Evolutionary conservation across 2,888 invertebrate species (phyloP).

Genomic region (Stenodera caucasica): DNA sequence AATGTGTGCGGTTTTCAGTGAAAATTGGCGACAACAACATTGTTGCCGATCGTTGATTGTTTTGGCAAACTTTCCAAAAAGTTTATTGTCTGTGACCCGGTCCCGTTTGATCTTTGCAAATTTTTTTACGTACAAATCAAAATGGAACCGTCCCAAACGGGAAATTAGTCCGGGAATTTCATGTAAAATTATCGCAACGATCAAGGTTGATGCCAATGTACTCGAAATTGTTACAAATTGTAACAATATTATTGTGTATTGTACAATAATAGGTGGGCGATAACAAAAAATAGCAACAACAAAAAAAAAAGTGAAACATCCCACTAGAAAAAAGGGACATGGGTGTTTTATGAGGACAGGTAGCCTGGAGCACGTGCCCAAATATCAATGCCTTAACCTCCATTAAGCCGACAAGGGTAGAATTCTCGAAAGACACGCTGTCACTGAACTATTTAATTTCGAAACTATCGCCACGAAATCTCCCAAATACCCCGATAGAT

Average conservation of each 20-base stretch:
- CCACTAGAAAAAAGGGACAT: background rate
- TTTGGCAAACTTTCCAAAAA: background rate
- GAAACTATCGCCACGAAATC: background rate
- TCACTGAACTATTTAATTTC: slow-evolving; percentile 5
- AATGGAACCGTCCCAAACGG: too few relatives aligned
- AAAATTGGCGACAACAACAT: background rate
- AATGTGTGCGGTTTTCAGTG: background rate
- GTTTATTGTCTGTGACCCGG: slow-evolving; percentile 1
- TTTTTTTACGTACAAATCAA: too few relatives aligned
- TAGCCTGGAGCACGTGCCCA: slow-evolving; percentile 6
- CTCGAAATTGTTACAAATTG: background rate
- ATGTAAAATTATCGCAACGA: background rate
- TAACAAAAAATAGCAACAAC: background rate
- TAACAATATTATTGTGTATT: background rate
- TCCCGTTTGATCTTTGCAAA: too few relatives aligned
- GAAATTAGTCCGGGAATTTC: too few relatives aligned
- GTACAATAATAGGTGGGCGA: background rate
- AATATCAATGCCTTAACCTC: background rate
- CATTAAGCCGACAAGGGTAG: slow-evolving; percentile 2
- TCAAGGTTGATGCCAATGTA: background rate
- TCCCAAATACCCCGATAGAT: background rate
- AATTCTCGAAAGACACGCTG: background rate
- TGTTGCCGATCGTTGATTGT: background rate
- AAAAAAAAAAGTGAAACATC: too few relatives aligned
- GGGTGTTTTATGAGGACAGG: background rate